phyloP scores from a whole-genome alignment of 2,888 invertebrate species.

The Troides oblongomaculatus region DNA sequence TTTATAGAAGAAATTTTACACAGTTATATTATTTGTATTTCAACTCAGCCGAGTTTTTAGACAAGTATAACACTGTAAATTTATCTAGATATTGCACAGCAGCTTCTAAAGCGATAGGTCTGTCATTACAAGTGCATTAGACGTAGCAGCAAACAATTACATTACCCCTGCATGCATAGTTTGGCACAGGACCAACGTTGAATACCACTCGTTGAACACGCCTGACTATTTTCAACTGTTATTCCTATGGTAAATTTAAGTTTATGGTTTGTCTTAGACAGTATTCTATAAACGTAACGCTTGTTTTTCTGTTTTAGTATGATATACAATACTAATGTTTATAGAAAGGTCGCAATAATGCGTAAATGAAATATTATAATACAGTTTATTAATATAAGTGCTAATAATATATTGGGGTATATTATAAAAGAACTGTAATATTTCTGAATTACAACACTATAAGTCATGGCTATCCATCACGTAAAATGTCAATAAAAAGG shows the following conservation, averaged over 20 bases:
- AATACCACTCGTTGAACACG: constrained; percentile 60
- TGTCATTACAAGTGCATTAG: constrained; percentile 62
- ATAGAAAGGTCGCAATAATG: no score
- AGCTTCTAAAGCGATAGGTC: constrained; percentile 43
- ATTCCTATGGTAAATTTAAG: constrained; percentile 59
- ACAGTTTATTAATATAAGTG: background rate
- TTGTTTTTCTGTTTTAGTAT: background rate
- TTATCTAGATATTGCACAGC: constrained; percentile 38
- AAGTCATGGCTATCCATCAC: constrained; percentile 63
- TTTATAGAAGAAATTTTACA: no score
- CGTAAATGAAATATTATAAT: no score
- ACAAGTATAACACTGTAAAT: constrained; percentile 28
- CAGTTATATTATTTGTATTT: background rate
- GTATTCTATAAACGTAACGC: constrained; percentile 15
- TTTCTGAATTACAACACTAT: constrained; percentile 5
- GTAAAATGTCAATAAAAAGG: constrained; percentile 51
- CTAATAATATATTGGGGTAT: background rate
- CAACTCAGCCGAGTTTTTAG: background rate
- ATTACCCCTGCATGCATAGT: constrained; percentile 59
- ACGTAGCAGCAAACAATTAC: constrained; percentile 62
- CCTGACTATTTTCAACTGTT: constrained; percentile 62
- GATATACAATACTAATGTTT: background rate
- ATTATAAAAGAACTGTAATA: background rate
- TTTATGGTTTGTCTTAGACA: constrained; percentile 53
- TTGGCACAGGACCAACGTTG: constrained; percentile 69